These are phyloP conservation scores for Sycophaga agraensis DNA, from an alignment of 1,140 invertebrate species.

Conservation along the genomic window DNA sequence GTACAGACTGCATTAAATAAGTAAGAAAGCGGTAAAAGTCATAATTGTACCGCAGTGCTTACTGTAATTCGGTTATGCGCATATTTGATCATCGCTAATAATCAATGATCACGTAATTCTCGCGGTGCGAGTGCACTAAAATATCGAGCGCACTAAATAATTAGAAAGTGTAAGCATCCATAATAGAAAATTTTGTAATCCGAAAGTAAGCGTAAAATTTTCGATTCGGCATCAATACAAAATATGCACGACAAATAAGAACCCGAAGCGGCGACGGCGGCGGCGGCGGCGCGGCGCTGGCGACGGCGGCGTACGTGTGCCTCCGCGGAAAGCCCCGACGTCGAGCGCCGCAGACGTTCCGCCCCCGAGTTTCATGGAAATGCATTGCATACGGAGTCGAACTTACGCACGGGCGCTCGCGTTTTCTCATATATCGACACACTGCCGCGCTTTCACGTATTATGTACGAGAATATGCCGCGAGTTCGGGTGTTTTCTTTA, in stretches of 20 bases:
- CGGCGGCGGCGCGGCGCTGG: too few species aligned
- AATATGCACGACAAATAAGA: background rate
- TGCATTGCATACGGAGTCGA: background rate
- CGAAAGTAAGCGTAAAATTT: background rate
- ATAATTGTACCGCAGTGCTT: background rate
- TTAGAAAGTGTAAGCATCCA: conserved; percentile 6
- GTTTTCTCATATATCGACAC: too few species aligned
- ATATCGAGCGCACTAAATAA: conserved; percentile 1
- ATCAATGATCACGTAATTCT: conserved; percentile 5
- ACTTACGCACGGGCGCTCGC: too few species aligned
- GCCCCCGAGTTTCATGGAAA: background rate
- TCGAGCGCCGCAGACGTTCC: too few species aligned
- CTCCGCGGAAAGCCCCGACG: too few species aligned
- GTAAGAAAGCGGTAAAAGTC: background rate
- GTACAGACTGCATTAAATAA: too few species aligned
- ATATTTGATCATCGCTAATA: conserved; percentile 11
- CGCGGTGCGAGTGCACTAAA: background rate
- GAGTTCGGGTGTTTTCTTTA: too few species aligned
- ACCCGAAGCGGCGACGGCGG: too few species aligned
- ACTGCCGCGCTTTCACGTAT: too few species aligned
- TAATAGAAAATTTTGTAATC: background rate
- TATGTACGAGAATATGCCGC: too few species aligned
- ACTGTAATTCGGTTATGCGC: background rate
- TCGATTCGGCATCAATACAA: background rate
- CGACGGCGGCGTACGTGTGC: too few species aligned